Conservation (phyloP, 2,113 vertebrate species). For the Chauna torquata region DNA sequence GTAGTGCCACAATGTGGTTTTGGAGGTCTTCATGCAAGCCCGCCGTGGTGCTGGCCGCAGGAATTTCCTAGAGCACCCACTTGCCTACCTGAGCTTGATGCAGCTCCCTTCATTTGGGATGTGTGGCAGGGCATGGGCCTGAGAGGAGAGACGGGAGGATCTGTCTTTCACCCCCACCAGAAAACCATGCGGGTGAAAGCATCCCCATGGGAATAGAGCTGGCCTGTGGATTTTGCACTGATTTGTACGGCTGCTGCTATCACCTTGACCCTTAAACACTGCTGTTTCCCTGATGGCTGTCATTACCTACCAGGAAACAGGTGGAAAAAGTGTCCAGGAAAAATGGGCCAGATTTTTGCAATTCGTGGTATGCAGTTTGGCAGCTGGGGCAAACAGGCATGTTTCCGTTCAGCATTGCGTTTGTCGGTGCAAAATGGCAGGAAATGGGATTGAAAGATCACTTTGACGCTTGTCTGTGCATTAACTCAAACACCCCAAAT, state of each 20-base stretch:
- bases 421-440: slow-evolving; percentile 4
- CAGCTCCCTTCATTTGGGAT: background rate
- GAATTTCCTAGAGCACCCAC: background rate
- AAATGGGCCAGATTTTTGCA: background rate
- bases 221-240: background rate
- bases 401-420: background rate
- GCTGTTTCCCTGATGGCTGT: background rate
- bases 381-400: background rate
- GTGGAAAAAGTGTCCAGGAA: background rate
- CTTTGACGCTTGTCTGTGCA: background rate
- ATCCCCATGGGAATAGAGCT: background rate
- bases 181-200: background rate
- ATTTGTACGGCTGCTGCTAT: rapidly evolving
- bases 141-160: background rate
- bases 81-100: background rate
- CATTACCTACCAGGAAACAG: slow-evolving; percentile 38
- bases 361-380: background rate
- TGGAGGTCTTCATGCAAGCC: background rate
- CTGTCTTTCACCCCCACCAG: background rate
- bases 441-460: background rate
- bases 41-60: background rate
- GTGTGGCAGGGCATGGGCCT: background rate
- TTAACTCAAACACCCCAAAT: background rate
- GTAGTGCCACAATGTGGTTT: background rate
- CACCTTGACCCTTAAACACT: background rate